A percentile compares a stretch with the other conserved stretches of the same genome.
phyloP scores from a whole-genome alignment of 2,797 vertebrate species.

The Lutjanus argentimaculatus region DNA sequence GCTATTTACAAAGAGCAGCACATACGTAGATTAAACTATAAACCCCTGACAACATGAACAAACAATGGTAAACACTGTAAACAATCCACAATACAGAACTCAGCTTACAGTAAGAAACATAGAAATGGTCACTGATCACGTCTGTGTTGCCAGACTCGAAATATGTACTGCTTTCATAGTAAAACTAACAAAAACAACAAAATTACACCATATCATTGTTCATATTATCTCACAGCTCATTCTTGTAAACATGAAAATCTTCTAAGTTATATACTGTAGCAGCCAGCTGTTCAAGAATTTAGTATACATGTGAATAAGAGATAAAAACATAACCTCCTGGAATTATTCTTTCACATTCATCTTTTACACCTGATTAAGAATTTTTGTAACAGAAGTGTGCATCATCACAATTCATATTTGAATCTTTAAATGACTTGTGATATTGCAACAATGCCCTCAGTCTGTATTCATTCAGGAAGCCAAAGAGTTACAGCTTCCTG shows the following conservation, averaged over 20 bases:
- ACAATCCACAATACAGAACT: constrained; percentile 31
- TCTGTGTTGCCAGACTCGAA: not conserved
- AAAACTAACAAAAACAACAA: constrained; percentile 1
- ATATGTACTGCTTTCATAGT: constrained; percentile 9
- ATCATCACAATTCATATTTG: not conserved
- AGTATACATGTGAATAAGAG: not conserved
- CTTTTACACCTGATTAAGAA: not conserved
- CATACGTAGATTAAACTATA: constrained; percentile 5
- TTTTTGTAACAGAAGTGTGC: constrained; percentile 17
- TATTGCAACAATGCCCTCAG: constrained; percentile 17
- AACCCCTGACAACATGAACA: constrained; percentile 13
- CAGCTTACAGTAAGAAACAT: constrained; percentile 2
- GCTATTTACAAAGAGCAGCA: constrained; percentile 30
- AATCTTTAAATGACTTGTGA: not conserved
- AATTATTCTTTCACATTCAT: constrained; percentile 19
- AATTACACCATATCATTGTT: not conserved
- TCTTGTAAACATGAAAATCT: constrained; percentile 62
- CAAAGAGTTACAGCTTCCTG: not conserved
- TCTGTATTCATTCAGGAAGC: constrained; percentile 11
- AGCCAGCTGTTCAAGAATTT: constrained; percentile 13
- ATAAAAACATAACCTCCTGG: constrained; percentile 17
- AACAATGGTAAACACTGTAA: constrained; percentile 57
- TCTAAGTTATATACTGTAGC: not conserved
- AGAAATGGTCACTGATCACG: constrained; percentile 42
- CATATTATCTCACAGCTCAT: constrained; percentile 26